Evolutionary conservation across 30 jellyfish, hydroid and myxozoan species (phyloP).

Genomic region (Pseudorhiza aurosa): DNA sequence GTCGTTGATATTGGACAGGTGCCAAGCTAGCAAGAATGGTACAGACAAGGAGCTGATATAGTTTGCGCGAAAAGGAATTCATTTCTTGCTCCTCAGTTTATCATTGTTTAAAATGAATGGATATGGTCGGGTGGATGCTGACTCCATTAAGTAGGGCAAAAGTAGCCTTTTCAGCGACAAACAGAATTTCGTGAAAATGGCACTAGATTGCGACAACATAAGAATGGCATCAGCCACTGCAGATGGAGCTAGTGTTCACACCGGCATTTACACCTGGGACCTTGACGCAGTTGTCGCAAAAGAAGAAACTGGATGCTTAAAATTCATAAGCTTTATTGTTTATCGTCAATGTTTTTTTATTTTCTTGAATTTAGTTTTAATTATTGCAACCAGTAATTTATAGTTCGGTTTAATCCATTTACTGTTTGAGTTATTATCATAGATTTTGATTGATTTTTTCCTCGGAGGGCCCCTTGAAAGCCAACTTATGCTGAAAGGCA

Average conservation of each 20-base stretch:
- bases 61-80: constrained; percentile 83
- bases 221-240: constrained; percentile 61
- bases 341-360: too few species aligned
- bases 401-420: too few species aligned
- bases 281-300: constrained; percentile 61
- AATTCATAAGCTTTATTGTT: too few species aligned
- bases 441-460: too few species aligned
- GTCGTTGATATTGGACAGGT: too few species aligned
- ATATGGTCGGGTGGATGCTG: constrained; percentile 69
- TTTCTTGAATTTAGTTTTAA: too few species aligned
- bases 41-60: too few species aligned
- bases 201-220: constrained; percentile 8
- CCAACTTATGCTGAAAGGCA: too few species aligned
- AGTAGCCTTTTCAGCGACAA: constrained; percentile 32
- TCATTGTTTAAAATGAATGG: constrained; percentile 67
- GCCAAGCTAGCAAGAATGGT: too few species aligned
- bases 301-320: constrained; percentile 74
- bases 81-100: constrained; percentile 30
- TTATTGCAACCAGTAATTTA: too few species aligned
- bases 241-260: constrained; percentile 69
- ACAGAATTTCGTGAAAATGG: constrained; percentile 15
- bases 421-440: too few species aligned
- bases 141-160: constrained; percentile 31
- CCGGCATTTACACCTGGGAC: constrained; percentile 55
- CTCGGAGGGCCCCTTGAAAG: too few species aligned